Conservation (phyloP, 2,797 vertebrate genomes). For the Tiaroga cobitis region DNA sequence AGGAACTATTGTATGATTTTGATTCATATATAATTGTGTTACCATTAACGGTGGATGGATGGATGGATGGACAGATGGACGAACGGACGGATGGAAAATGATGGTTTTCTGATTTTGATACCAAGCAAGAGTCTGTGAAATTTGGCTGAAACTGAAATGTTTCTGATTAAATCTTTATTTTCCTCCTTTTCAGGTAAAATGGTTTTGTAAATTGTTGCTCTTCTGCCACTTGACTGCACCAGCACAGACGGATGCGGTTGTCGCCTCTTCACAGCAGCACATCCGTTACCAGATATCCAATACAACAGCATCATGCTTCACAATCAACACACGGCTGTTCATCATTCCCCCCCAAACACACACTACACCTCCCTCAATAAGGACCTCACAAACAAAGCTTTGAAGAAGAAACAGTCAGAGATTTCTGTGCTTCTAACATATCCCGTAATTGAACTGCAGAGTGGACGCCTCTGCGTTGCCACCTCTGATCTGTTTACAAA, state of each 20-base stretch:
- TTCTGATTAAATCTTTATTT: neutral
- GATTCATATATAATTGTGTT: too few species aligned
- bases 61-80: too few species aligned
- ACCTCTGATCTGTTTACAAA: constrained; percentile 20
- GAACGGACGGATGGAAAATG: neutral
- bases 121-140: neutral
- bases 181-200: neutral
- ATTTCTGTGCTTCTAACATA: constrained; percentile 43
- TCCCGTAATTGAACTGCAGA: constrained; percentile 66
- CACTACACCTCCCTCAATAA: neutral
- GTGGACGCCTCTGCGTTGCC: constrained; percentile 13
- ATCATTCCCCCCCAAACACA: constrained; percentile 13
- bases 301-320: constrained; percentile 3
- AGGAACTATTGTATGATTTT: too few species aligned
- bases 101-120: neutral
- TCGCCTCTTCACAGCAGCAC: constrained; percentile 13
- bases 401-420: neutral
- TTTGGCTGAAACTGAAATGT: neutral
- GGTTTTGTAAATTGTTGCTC: neutral
- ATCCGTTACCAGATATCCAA: constrained; percentile 21
- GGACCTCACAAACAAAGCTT: neutral
- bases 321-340: constrained; percentile 1
- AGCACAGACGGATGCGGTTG: neutral
- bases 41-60: too few species aligned
- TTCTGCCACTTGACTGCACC: neutral